Evolutionary conservation across 2,888 invertebrate species (phyloP).

Genomic region (Prosapia bicincta): DNA sequence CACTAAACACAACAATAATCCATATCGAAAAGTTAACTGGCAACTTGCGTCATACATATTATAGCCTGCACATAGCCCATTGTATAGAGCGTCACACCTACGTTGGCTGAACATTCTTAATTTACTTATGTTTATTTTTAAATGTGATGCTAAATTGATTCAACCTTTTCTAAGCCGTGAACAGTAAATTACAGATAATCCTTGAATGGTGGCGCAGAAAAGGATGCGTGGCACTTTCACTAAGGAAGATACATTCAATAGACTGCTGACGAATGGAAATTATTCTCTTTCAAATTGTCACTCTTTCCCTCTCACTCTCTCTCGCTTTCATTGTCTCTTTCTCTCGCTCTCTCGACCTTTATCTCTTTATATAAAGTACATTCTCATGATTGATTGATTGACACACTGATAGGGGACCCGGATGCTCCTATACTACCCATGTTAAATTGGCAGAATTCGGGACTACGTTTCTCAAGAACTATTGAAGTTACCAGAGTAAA

Average conservation of each 20-base stretch:
- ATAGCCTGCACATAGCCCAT: background rate
- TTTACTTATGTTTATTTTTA: background rate
- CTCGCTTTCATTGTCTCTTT: too few species aligned
- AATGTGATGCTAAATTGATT: background rate
- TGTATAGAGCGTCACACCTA: background rate
- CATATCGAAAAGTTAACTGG: background rate
- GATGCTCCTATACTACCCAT: too few species aligned
- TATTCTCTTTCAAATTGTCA: background rate
- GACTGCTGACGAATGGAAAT: background rate
- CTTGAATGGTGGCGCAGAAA: background rate
- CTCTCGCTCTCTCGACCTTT: too few species aligned
- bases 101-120: background rate
- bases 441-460: too few species aligned
- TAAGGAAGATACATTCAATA: background rate
- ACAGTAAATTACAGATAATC: background rate
- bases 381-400: too few species aligned
- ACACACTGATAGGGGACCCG: too few species aligned
- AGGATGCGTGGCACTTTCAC: background rate
- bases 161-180: background rate
- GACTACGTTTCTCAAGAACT: too few species aligned
- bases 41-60: background rate
- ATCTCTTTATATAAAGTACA: too few species aligned
- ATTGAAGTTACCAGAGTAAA: too few species aligned
- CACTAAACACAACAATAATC: background rate
- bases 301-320: too few species aligned